A percentile compares a stretch with the other conserved stretches of the same genome.
phyloP scores from a whole-genome alignment of 1,140 invertebrate species.

The Lepidurus packardi region DNA sequence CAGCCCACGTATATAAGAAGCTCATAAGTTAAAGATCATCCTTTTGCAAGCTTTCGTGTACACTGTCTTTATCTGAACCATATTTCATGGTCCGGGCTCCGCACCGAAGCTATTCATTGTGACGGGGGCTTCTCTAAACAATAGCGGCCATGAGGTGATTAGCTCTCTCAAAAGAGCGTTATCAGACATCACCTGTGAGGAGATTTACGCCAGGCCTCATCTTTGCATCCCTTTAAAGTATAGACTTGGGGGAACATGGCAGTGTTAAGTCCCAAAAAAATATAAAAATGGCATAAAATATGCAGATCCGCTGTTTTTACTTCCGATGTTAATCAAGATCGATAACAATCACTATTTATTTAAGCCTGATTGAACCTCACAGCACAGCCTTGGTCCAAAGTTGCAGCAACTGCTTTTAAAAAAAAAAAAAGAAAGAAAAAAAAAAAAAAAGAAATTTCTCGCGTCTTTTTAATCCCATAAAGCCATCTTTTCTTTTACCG shows the following conservation, averaged over 20 bases:
- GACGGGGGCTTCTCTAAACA: constrained; percentile 20
- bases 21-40: neutral
- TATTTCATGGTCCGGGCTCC: neutral
- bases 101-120: constrained; percentile 6
- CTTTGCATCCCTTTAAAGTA: neutral
- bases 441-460: neutral
- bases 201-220: constrained; percentile 10
- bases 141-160: constrained; percentile 12
- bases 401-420: no score
- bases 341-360: constrained; percentile 4
- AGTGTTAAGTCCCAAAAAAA: neutral
- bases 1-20: neutral
- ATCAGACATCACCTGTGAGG: constrained; percentile 13
- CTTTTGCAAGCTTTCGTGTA: constrained; percentile 9
- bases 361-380: neutral
- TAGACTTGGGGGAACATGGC: neutral
- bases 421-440: no score
- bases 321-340: constrained; percentile 15
- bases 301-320: constrained; percentile 10
- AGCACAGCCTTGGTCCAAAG: neutral
- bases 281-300: neutral
- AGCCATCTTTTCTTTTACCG: neutral
- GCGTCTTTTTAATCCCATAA: constrained; percentile 13
- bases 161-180: constrained; percentile 21
- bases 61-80: constrained; percentile 21